Conservation (phyloP, 2,888 invertebrate species). For the Plebejus argus region DNA sequence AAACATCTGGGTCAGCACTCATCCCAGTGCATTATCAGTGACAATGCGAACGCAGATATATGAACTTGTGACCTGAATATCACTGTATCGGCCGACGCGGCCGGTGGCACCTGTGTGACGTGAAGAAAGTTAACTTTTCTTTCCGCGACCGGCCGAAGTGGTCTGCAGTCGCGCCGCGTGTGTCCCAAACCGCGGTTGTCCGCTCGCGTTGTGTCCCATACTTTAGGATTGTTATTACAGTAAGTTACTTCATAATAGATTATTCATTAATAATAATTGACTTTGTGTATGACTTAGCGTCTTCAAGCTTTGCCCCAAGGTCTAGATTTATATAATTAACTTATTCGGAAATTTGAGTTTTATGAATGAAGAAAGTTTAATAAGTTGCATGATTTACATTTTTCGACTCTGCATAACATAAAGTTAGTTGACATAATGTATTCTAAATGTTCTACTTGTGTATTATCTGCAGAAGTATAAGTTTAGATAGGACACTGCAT, state of each 20-base stretch:
- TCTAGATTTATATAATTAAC: background rate
- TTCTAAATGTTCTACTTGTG: background rate
- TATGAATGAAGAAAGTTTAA: background rate
- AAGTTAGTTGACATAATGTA: background rate
- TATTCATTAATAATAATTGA: background rate
- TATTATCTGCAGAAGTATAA: background rate
- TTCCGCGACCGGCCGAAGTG: slow-evolving; percentile 45
- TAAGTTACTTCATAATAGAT: background rate
- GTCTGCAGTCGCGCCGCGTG: background rate
- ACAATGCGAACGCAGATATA: background rate
- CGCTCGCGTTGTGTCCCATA: background rate
- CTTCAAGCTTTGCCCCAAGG: too few relatives aligned
- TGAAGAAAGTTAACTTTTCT: slow-evolving; percentile 75
- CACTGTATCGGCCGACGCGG: slow-evolving; percentile 30
- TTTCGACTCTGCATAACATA: background rate
- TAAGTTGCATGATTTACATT: background rate
- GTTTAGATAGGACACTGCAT: too few relatives aligned
- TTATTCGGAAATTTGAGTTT: background rate
- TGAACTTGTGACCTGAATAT: slow-evolving; percentile 10
- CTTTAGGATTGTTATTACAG: slow-evolving; percentile 4
- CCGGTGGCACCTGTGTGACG: slow-evolving; percentile 48
- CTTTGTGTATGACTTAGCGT: background rate
- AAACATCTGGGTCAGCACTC: background rate
- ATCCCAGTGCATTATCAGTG: background rate
- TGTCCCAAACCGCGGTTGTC: background rate